Percentiles rank a stretch among this genome's conserved stretches.
Conservation (phyloP, 1,140 invertebrate genomes). For the Brachionus calyciflorus region DNA sequence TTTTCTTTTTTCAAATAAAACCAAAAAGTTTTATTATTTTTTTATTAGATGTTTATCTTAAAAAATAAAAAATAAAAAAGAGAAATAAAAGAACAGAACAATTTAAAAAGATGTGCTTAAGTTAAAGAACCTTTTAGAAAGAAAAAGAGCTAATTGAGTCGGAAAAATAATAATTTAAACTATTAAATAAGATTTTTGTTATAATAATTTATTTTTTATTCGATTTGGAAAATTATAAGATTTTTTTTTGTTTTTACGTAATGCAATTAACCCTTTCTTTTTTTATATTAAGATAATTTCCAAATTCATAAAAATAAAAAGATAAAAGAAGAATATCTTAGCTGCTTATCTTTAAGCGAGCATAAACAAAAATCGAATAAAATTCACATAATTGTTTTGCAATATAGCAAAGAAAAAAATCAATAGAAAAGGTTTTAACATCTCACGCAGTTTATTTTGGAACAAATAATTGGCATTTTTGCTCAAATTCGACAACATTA, state of each 20-base stretch:
- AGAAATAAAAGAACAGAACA: background rate
- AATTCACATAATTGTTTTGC: constrained; percentile 13
- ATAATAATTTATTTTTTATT: constrained; percentile 24
- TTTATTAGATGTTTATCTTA: constrained; percentile 3
- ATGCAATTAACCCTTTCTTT: constrained; percentile 17
- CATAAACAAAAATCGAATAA: no score
- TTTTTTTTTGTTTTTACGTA: background rate
- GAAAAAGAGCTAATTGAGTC: constrained; percentile 8
- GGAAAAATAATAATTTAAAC: constrained; percentile 21
- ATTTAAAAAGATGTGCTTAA: background rate
- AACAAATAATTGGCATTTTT: no score
- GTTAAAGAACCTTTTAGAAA: background rate
- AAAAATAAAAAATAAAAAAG: background rate
- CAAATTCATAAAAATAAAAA: background rate
- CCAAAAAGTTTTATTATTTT: background rate
- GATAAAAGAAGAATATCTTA: constrained; percentile 1
- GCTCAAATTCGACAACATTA: no score
- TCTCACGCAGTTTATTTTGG: no score
- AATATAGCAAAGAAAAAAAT: no score
- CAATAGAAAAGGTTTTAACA: no score
- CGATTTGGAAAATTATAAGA: background rate
- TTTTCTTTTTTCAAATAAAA: background rate
- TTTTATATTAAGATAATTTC: constrained; percentile 21
- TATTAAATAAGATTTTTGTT: background rate
- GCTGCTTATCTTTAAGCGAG: no score